Evolutionary conservation across 1,140 invertebrate species (phyloP).

Genomic region (Bombus cullumanus): DNA sequence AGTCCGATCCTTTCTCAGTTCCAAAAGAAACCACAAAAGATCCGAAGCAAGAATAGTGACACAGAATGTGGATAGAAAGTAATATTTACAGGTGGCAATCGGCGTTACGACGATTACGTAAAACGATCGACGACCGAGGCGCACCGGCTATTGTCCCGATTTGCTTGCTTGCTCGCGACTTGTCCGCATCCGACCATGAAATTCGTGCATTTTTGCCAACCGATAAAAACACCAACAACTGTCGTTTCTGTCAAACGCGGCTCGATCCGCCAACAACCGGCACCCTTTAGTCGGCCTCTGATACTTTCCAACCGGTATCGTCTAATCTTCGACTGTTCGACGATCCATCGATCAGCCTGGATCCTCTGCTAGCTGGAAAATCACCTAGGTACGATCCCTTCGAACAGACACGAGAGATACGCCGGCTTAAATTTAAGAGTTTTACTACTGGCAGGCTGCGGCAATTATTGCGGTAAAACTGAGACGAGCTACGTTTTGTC

Average conservation of each 20-base stretch:
- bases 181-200: slow-evolving; percentile 66
- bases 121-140: slow-evolving; percentile 36
- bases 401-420: background rate
- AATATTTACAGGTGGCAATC: slow-evolving; percentile 54
- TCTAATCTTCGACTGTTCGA: slow-evolving; percentile 19
- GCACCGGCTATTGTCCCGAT: slow-evolving; percentile 56
- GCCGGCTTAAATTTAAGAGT: slow-evolving; percentile 37
- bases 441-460: slow-evolving; percentile 32
- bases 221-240: slow-evolving; percentile 15
- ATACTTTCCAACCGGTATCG: slow-evolving; percentile 15
- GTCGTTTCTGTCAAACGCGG: slow-evolving; percentile 49
- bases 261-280: slow-evolving; percentile 36
- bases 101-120: slow-evolving; percentile 60
- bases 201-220: slow-evolving; percentile 62
- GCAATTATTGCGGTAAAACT: slow-evolving; percentile 47
- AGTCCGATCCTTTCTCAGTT: background rate
- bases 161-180: slow-evolving; percentile 61
- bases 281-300: slow-evolving; percentile 17
- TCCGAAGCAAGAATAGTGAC: slow-evolving; percentile 20
- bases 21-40: slow-evolving; percentile 5
- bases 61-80: slow-evolving; percentile 64
- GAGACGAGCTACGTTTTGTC: background rate
- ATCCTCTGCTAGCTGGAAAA: slow-evolving; percentile 12
- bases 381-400: too few species aligned
- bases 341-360: slow-evolving; percentile 25